Evolutionary conservation across 2,113 vertebrate genomes (phyloP).

Genomic region (Oryzias woworae): DNA sequence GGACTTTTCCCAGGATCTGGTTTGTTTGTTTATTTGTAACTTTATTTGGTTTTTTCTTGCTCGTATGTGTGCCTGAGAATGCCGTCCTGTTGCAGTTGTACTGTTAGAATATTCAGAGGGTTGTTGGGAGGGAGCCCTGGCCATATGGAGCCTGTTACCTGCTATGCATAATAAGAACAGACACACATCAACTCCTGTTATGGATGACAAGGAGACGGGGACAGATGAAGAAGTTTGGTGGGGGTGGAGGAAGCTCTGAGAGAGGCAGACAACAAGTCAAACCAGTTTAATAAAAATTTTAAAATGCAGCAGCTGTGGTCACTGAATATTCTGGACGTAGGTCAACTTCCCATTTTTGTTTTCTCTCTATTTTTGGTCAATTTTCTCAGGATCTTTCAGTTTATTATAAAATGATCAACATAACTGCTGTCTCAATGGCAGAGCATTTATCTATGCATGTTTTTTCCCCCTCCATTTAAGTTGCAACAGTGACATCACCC

Average conservation of each 20-base stretch:
- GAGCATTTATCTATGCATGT: neutral
- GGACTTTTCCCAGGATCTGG: slow-evolving; percentile 81
- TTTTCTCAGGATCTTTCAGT: neutral
- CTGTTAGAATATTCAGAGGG: slow-evolving; percentile 86
- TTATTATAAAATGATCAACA: slow-evolving; percentile 1
- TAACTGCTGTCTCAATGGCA: neutral
- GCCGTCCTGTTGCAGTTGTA: slow-evolving; percentile 70
- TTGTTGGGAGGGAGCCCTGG: slow-evolving; percentile 70
- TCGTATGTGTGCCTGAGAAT: slow-evolving; percentile 41
- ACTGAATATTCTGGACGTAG: slow-evolving; percentile 28
- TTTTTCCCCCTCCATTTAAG: neutral
- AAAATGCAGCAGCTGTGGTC: slow-evolving; percentile 53
- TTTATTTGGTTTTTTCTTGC: slow-evolving; percentile 7
- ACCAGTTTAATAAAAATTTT: slow-evolving; percentile 61
- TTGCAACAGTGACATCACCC: slow-evolving; percentile 68
- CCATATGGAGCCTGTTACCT: slow-evolving; percentile 87
- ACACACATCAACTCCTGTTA: slow-evolving; percentile 86
- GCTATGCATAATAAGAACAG: slow-evolving; percentile 88
- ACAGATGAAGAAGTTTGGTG: slow-evolving; percentile 51
- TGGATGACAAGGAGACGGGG: slow-evolving; percentile 79
- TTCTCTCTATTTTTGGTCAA: neutral
- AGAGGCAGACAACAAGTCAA: slow-evolving; percentile 40
- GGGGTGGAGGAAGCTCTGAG: slow-evolving; percentile 49
- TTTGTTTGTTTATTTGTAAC: slow-evolving; percentile 57
- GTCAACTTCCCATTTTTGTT: slow-evolving; percentile 6